Base-by-base conservation (phyloP, 2,888 invertebrate species). In the Agrilus cyanescens region DNA sequence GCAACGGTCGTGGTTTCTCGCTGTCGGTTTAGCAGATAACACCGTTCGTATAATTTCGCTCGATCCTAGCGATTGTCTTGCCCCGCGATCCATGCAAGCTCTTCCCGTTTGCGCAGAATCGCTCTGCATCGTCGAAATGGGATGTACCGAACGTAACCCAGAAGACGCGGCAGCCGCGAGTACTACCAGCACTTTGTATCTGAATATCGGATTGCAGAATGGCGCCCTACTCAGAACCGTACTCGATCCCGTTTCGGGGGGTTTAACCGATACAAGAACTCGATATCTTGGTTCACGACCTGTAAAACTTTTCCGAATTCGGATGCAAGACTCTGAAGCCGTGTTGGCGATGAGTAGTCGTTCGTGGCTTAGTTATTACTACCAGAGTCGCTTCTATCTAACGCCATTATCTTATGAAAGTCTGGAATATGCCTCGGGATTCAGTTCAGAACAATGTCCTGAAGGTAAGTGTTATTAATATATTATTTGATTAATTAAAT, bases 351-450 rank as follows among this genome's bases (percentile, higher is more conserved):
- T 97, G 77, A 97, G 96, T 0, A 95, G 94, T 52, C 76, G 98
- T 51, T 91, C 95, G 0, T 98, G 98, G 98, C 72, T 98, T 16
- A 94, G 95, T 58, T 99, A 98, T 63, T 93, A 93, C 58, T 95
- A 97, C 65, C 98, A 99, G 66, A 96, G 91, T 68, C 76, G 89
- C 40, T 93, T 93, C 59, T 95, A 96, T 66, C 71, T 97, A 37
- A 96, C 96, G 0, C 96, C 96, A 0, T 68, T 96, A 1, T 95
- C 95, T 0, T 98, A 98, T 61, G 96, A 96, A 66, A 86, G 91
- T 43, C 69, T 98, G 44, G 98, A 98, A 63, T 96, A 91, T 68
- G 97, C 98, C 0, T 93, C 96, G 1, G 96, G 96, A 3, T 98
- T 99, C 66, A 81, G 81, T 62, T 85, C 85, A 0, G 97, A 98